Percentiles rank a stretch among this genome's conserved stretches.
Conservation (phyloP, 2,888 invertebrate genomes). For the Drosophila bunnanda region DNA sequence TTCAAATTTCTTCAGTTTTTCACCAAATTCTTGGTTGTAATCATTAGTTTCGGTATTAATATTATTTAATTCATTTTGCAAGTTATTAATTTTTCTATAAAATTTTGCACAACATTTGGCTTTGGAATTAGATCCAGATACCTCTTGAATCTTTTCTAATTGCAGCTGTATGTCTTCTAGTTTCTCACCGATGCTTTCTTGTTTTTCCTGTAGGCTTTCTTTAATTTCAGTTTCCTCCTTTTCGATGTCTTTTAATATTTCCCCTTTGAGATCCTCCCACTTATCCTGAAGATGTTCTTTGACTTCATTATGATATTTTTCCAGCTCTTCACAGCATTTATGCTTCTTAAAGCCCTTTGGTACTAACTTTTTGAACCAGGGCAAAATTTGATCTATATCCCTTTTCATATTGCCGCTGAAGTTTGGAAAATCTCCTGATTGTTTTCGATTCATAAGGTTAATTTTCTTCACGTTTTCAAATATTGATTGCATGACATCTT, state of each 20-base stretch:
- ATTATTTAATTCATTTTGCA: not conserved
- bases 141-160: not conserved
- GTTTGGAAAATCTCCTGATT: not conserved
- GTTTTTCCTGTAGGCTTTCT: not conserved
- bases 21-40: not conserved
- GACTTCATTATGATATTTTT: not conserved
- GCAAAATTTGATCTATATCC: not conserved
- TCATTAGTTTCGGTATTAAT: not conserved
- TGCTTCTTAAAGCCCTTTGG: not conserved
- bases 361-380: not conserved
- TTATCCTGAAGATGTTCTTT: not conserved
- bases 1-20: not conserved
- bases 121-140: not conserved
- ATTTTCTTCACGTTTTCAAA: not conserved
- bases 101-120: not conserved
- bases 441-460: not conserved
- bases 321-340: not conserved
- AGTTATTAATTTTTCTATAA: not conserved
- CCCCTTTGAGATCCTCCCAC: not conserved
- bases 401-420: not conserved
- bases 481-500: not conserved
- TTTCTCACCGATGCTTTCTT: not conserved
- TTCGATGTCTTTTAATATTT: not conserved
- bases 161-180: not conserved
- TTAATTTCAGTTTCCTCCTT: not conserved